Base-by-base conservation (phyloP, 2,113 vertebrate species). In the Gracilinanus agilis region DNA sequence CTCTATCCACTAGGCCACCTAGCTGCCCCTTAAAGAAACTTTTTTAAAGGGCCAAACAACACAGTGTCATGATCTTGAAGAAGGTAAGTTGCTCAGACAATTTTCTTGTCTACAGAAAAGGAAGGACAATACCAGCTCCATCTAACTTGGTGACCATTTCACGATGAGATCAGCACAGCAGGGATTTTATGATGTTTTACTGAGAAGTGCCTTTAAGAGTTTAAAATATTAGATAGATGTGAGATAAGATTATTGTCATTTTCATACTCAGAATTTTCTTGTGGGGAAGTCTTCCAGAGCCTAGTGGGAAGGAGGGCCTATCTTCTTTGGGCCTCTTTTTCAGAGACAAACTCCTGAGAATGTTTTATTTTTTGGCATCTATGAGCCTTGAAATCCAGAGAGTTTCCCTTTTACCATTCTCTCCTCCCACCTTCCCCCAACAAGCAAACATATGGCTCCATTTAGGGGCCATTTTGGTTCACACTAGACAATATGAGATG, bases 381-480 rank as follows among this genome's bases (percentile, higher is more conserved):
- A 40, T 40, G 21, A 83, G 19, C n/a, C 67, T 83, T 19, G 67
- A 40, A 40, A 83, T 83, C 21, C 67, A 40, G 67, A 75, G 13
- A 40, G n/a, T 83, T 83, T 40, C n/a, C 67, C n/a, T n/a, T 75
- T n/a, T 83, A 83, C 67, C 67, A 40, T 40, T 83, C 67, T 83
- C 67, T 40, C 67, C 67, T 83, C 19, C 67, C 67, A 83, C 34
- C n/a, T 75, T 21, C 19, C 67, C n/a, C 34, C 67, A 21, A 83
- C n/a, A 94, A 44, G 96, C 96, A 95, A 96, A 97, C 97, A 97
- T 98, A 95, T 98, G 98, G 97, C 98, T 98, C 96, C 96, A 88
- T 97, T 98, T 98, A 97, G 97, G 96, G 96, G 94, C 97, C 96
- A 97, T 97, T 98, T 98, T 98, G 1, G 96, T 97, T 98, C 95